Evolutionary conservation across 1,140 invertebrate genomes (phyloP).

Genomic region (Pemphigus obesinymphae): DNA sequence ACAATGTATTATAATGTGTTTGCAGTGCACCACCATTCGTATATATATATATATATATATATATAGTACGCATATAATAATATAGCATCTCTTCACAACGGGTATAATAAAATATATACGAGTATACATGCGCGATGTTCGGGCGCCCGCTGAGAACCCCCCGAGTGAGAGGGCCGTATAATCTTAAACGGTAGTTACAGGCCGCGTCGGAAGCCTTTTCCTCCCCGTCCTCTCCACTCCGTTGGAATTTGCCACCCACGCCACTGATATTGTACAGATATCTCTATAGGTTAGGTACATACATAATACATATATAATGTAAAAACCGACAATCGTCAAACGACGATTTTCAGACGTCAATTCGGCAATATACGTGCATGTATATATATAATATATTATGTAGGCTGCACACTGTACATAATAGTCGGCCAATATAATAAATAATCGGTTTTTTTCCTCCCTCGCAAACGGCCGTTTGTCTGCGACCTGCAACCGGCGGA

Average conservation of each 20-base stretch:
- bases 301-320: too few relatives aligned
- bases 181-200: background rate
- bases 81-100: background rate
- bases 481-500: too few relatives aligned
- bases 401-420: too few relatives aligned
- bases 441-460: too few relatives aligned
- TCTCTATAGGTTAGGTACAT: too few relatives aligned
- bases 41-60: background rate
- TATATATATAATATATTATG: too few relatives aligned
- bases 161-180: background rate
- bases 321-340: background rate
- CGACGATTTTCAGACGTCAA: background rate
- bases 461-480: too few relatives aligned
- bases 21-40: background rate
- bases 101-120: background rate
- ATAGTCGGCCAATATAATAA: too few relatives aligned
- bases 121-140: background rate
- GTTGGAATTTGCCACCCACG: constrained; percentile 13
- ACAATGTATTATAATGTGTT: too few relatives aligned
- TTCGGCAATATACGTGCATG: background rate
- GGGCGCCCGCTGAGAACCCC: background rate
- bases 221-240: background rate
- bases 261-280: background rate
- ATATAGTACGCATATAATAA: background rate
- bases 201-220: constrained; percentile 13